Evolutionary conservation across 2,113 vertebrate genomes (phyloP).

Genomic region (Pelobates fuscus): DNA sequence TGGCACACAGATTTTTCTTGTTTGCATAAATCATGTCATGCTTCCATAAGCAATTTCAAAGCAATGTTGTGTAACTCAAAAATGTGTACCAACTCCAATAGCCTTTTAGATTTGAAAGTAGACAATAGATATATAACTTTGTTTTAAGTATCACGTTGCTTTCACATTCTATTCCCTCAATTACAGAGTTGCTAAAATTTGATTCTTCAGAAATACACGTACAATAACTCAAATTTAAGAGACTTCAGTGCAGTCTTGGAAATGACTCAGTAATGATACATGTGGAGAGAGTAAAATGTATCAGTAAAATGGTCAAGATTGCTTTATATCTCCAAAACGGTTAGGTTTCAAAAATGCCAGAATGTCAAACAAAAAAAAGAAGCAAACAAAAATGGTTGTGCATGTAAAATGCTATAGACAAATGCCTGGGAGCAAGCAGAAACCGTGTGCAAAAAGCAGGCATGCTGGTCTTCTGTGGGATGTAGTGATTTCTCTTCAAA

Average conservation of each 20-base stretch:
- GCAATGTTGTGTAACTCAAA: constrained; percentile 50
- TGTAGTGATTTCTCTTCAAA: constrained; percentile 33
- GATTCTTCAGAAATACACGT: constrained; percentile 54
- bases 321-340: too few species aligned
- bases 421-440: constrained; percentile 51
- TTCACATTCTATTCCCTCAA: constrained; percentile 60
- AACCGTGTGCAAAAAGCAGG: constrained; percentile 47
- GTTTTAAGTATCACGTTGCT: constrained; percentile 63
- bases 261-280: too few species aligned
- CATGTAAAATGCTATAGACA: constrained; percentile 43
- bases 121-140: constrained; percentile 60
- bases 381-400: constrained; percentile 48
- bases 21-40: too few species aligned
- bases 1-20: constrained; percentile 22
- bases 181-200: constrained; percentile 57
- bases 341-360: constrained; percentile 39
- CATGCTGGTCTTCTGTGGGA: constrained; percentile 36
- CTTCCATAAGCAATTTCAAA: constrained; percentile 45
- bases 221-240: constrained; percentile 54
- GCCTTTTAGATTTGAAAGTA: constrained; percentile 56
- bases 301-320: too few species aligned
- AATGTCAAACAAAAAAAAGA: constrained; percentile 53
- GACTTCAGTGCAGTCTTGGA: constrained; percentile 54
- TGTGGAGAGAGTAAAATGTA: too few species aligned
- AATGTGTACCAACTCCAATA: constrained; percentile 50